Conservation (phyloP, 2,797 vertebrate genomes). For the Thaleichthys pacificus region DNA sequence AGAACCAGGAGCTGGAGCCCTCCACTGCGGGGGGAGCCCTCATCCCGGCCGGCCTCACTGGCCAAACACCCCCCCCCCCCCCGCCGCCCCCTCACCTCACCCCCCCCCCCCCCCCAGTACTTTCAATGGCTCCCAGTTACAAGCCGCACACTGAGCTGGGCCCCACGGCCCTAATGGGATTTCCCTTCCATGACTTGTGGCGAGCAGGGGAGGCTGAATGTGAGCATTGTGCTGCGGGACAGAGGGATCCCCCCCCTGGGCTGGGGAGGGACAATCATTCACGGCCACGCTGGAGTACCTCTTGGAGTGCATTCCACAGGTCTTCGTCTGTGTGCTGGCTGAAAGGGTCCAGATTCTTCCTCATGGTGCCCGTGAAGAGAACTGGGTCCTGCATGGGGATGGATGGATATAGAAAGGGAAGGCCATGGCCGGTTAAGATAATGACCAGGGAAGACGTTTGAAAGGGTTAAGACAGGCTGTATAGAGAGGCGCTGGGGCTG, state of each 20-base stretch:
- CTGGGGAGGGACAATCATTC: constrained; percentile 72
- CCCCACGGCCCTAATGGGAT: constrained; percentile 81
- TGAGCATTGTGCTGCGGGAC: constrained; percentile 75
- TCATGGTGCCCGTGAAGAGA: constrained; percentile 93
- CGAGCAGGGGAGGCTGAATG: constrained; percentile 78
- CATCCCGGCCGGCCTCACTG: constrained; percentile 74
- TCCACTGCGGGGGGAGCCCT: constrained; percentile 75
- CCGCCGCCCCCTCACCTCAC: too few relatives aligned
- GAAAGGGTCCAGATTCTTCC: constrained; percentile 96
- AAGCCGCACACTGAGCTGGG: constrained; percentile 78
- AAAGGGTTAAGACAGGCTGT: constrained; percentile 78
- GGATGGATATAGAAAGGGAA: constrained; percentile 77
- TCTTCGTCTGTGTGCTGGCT: constrained; percentile 90
- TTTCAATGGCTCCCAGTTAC: constrained; percentile 79
- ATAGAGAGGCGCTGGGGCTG: constrained; percentile 62
- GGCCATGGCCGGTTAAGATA: constrained; percentile 76
- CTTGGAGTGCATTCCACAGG: constrained; percentile 91
- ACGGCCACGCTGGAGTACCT: constrained; percentile 84
- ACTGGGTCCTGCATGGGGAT: constrained; percentile 84
- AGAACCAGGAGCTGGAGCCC: constrained; percentile 75
- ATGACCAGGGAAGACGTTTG: constrained; percentile 68
- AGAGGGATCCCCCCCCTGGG: constrained; percentile 74
- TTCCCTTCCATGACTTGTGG: constrained; percentile 80
- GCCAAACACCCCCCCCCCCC: constrained; percentile 64
- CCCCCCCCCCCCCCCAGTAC: constrained; percentile 59